Percentiles rank a stretch among this genome's conserved stretches.
phyloP scores from a whole-genome alignment of 1,140 invertebrate species.

The Episyrphus balteatus region DNA sequence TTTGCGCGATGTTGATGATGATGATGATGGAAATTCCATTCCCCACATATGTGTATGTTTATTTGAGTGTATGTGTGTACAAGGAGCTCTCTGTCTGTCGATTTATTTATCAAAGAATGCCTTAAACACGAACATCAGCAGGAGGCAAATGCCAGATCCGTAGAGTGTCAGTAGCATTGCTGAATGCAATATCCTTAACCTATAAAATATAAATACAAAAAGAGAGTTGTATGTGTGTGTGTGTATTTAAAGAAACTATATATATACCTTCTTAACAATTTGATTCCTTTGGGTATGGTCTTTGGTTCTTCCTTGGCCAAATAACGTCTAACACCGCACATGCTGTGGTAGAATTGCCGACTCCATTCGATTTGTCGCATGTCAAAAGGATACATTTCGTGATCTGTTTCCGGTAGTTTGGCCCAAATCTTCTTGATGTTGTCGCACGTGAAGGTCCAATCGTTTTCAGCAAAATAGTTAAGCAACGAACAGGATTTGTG shows the following conservation, averaged over 20 bases:
- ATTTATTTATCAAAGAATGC: too few relatives aligned
- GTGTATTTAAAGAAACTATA: not conserved
- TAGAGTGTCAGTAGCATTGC: not conserved
- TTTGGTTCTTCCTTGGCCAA: slow-evolving; percentile 59
- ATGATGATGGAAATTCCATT: too few relatives aligned
- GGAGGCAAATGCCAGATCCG: not conserved
- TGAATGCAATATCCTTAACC: slow-evolving; percentile 4
- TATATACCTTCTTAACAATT: slow-evolving; percentile 4
- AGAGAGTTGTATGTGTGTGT: not conserved
- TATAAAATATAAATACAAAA: not conserved
- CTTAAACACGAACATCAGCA: too few relatives aligned
- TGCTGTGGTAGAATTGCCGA: slow-evolving; percentile 47
- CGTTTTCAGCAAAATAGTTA: slow-evolving; percentile 55
- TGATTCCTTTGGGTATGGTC: slow-evolving; percentile 40
- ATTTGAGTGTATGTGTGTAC: too few relatives aligned
- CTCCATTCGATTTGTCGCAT: slow-evolving; percentile 56
- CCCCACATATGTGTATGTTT: too few relatives aligned
- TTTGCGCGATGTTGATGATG: too few relatives aligned
- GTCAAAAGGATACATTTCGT: slow-evolving; percentile 55
- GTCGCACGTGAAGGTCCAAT: slow-evolving; percentile 59
- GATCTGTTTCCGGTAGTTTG: slow-evolving; percentile 49
- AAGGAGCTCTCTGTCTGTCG: too few relatives aligned
- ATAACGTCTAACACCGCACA: slow-evolving; percentile 54
- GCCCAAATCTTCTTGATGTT: slow-evolving; percentile 52
- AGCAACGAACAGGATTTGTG: slow-evolving; percentile 56